Base-by-base conservation (phyloP, 2,888 invertebrate species). In the Cylloceria caligata region DNA sequence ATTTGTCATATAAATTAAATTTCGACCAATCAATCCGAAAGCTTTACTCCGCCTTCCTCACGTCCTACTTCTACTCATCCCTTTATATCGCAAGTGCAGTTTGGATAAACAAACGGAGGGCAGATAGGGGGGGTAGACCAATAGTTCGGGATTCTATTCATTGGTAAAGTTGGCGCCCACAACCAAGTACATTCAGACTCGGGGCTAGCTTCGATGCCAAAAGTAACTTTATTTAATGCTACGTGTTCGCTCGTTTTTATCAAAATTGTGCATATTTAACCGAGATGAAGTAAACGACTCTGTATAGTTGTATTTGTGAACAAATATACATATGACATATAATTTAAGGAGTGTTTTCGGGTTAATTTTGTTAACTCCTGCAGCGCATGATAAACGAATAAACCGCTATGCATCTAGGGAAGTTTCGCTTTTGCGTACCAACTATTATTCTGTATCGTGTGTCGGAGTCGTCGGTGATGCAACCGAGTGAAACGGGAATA, bases 1-100 rank as follows among this genome's bases (percentile, higher is more conserved):
- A 85, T 85, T 86, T 85, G 67, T 45, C 36, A 67, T 67, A 77
- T 64, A 83, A 86, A 87, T 83, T 83, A 47, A 84, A 42, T 75
- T 80, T 74, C 71, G 55, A 65, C 76, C 72, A 84, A 86, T 78
- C 76, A 84, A 69, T 30, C 16, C 71, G 68, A 82, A 73, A 81
- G 55, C 74, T 77, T 75, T 60, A 42, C 39, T 34, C 62, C 47
- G 30, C 19, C 30, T 21, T 9, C 19, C 24, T 4, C 16, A 19
- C 60, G n/a, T 36, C n/a, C n/a, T 16, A 30, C n/a, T 19, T 9
- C 34, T 13, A 62, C 19, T 62, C 47, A 57, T 27, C n/a, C 27
- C 57, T 74, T 71, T 57, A 47, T 49, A 39, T 36, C 24, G 65
- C 68, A 47, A 69, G 65, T 81, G 55, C 39, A 39, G 36, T 60